Evolutionary conservation across 2,113 vertebrate species (phyloP).

Genomic region (Orthonyx spaldingii): DNA sequence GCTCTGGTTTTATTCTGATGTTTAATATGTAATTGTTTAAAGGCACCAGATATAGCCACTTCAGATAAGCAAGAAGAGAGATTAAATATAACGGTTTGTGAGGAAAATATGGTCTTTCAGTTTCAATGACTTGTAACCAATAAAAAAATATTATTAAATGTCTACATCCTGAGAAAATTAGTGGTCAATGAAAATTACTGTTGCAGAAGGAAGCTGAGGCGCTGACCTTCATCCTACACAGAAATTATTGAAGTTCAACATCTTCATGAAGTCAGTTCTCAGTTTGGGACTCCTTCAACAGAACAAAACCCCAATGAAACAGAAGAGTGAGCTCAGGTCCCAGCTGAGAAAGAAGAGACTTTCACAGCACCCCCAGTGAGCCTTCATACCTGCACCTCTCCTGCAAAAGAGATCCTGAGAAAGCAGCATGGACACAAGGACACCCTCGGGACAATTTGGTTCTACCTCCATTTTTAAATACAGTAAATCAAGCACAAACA

Average conservation of each 20-base stretch:
- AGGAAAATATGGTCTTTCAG: neutral
- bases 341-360: neutral
- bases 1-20: neutral
- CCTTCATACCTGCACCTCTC: neutral
- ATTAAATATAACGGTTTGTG: neutral
- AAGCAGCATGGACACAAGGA: neutral
- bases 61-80: neutral
- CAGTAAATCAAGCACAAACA: neutral
- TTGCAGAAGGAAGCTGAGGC: neutral
- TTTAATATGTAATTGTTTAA: neutral
- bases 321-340: neutral
- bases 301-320: neutral
- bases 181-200: neutral
- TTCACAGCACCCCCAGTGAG: neutral
- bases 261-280: neutral
- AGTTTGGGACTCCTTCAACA: neutral
- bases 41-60: neutral
- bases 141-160: neutral
- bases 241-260: neutral
- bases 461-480: neutral
- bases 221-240: neutral
- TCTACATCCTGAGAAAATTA: neutral
- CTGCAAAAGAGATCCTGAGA: neutral
- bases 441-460: rapidly evolving
- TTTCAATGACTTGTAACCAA: neutral